Conservation (phyloP, 1,140 invertebrate species). For the Elymnias hypermnestra region DNA sequence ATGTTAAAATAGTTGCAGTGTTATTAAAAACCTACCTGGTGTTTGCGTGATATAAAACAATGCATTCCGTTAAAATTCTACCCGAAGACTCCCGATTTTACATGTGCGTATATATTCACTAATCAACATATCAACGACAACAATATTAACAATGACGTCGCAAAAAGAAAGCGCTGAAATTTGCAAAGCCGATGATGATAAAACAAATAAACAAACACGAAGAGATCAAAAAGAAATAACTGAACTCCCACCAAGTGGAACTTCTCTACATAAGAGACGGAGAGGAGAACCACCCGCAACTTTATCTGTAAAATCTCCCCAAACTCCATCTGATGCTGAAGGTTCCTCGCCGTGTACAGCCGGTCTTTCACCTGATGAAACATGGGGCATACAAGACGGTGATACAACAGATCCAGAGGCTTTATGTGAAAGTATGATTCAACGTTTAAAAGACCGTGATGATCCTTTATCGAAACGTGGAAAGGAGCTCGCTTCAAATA, state of each 20-base stretch:
- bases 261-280: constrained; percentile 58
- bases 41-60: constrained; percentile 23
- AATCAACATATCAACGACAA: too few relatives aligned
- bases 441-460: constrained; percentile 51
- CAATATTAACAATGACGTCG: constrained; percentile 48
- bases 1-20: background rate
- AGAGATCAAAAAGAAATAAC: constrained; percentile 48
- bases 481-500: constrained; percentile 61
- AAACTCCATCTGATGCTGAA: constrained; percentile 57
- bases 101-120: constrained; percentile 68
- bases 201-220: constrained; percentile 17
- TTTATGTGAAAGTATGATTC: constrained; percentile 57
- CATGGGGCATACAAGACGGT: constrained; percentile 34
- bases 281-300: constrained; percentile 58
- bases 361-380: constrained; percentile 44
- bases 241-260: constrained; percentile 56
- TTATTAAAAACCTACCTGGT: background rate
- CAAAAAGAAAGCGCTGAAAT: constrained; percentile 41
- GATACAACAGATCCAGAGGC: constrained; percentile 40
- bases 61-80: constrained; percentile 55
- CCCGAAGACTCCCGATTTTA: constrained; percentile 23
- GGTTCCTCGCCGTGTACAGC: constrained; percentile 61
- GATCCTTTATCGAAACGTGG: constrained; percentile 56
- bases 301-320: constrained; percentile 52
- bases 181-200: constrained; percentile 25